Evolutionary conservation across 2,797 vertebrate genomes (phyloP), one percentile per base, ranked within the genome.

Genomic region (Tenualosa thibaudeaui): DNA sequence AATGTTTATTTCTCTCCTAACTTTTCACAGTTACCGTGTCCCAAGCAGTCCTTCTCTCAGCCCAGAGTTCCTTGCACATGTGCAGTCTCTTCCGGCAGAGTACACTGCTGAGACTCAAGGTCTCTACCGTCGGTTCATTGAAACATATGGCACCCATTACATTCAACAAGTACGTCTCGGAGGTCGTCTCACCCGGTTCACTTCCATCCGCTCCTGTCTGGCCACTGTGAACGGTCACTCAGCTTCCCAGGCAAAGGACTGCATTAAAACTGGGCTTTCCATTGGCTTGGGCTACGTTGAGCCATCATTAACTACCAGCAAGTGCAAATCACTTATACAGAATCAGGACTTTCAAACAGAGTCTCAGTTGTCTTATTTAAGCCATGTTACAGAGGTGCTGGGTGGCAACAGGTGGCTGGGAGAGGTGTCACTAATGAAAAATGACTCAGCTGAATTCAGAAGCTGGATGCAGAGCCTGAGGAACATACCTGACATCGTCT

Each of bases 81-180:
- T 94, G 10, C 84, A 6, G 6, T 5, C 0, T 0, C 92, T 95
- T 22, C 93, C 91, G 0, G 43, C 26, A 0, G 0, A 84, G 8
- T 91, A 93, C 54, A 90, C 78, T 0, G 0, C 0, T 5, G 84
- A 81, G 6, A 91, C 92, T 0, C 2, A 83, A 15, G 2, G 81
- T 0, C 75, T 88, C 40, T 95, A 93, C 60, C 10, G 0, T 17
- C 83, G 87, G 3, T 81, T 95, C 0, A 91, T 95, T 78, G 31
- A 84, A 49, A 89, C 9, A 51, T 95, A 90, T 0, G 94, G 94
- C 26, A 95, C 94, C 50, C 94, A 95, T 86, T 94, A 90, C 22
- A 90, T 91, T 31, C 84, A 8, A 0, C 87, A 89, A 1, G 84
- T 91, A 51, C 43, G 87, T 1, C 85, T 95, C 43, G 94, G 94